Evolutionary conservation across 2,797 vertebrate species (phyloP), one percentile per base, ranked within the genome.

Genomic region (Novumbra hubbsi): DNA sequence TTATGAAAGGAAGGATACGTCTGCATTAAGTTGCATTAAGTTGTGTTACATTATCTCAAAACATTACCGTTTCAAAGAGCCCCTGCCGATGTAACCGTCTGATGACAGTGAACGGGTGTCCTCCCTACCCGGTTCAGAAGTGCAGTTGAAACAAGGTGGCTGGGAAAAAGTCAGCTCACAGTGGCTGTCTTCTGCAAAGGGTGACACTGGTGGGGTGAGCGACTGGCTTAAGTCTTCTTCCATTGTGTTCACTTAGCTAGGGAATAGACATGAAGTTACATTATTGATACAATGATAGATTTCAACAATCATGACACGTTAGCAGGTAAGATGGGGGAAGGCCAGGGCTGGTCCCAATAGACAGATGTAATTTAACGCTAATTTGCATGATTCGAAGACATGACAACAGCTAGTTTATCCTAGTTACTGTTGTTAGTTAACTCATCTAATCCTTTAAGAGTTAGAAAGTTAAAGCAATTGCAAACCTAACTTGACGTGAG

Each of bases 1-100:
- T 12, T 5, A 30, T 19, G 14, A 30, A 30, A 38, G 8, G 2
- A 0, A 38, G 34, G 34, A 65, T 65, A 30, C 32, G 14, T 16
- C 8, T 66, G 16, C 6, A 3, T 11, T 19, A 15, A 63, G 15
- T 19, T 63, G 21, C 15, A 3, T 38, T 24, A 48, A 38, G 9
- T 21, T 67, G 19, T 38, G 32, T 11, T 34, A 30, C 28, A 15
- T 52, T 55, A n/a, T 27, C 32, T 34, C 5, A 27, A 24, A 49
- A 60, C 21, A 15, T 1, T 90, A 98, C 97, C 97, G 93, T 88
- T 97, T 99, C 27, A 99, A 86, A 66, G 94, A 93, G 2, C 97
- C 96, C 78, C 93, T 93, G 71, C 91, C 86, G 71, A 94, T 80
- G 63, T 98, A 97, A 62, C 96, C 95, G 0, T 96, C 94, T 6